phyloP scores from a whole-genome alignment of 1,140 invertebrate genomes.

The Bombus impatiens region DNA sequence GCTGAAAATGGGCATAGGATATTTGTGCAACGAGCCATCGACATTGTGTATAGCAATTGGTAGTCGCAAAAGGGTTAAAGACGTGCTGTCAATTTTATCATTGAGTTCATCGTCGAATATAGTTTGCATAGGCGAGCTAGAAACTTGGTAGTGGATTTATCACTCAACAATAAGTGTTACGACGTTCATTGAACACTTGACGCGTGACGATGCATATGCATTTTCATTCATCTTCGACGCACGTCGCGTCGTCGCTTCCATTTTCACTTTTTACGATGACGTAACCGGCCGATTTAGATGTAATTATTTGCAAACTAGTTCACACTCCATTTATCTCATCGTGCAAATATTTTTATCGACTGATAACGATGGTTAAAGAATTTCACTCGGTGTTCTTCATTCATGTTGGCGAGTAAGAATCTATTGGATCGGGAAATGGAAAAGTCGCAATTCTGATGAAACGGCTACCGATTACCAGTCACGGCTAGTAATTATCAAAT shows the following conservation, averaged over 20 bases:
- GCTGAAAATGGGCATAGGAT: too few relatives aligned
- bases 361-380: too few relatives aligned
- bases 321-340: not conserved
- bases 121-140: not conserved
- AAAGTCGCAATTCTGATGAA: too few relatives aligned
- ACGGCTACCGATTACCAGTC: not conserved
- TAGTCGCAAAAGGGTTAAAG: not conserved
- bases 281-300: slow-evolving; percentile 1
- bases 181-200: slow-evolving; percentile 1
- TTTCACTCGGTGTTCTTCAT: not conserved
- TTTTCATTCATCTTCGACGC: slow-evolving; percentile 37
- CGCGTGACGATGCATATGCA: slow-evolving; percentile 13
- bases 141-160: not conserved
- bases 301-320: not conserved
- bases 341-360: not conserved
- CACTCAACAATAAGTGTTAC: slow-evolving; percentile 8
- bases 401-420: not conserved
- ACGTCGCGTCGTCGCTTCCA: not conserved
- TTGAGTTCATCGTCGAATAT: not conserved
- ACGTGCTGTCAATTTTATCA: not conserved
- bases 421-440: too few relatives aligned
- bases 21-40: too few relatives aligned
- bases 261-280: not conserved
- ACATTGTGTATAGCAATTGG: too few relatives aligned
- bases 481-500: slow-evolving; percentile 4